These are phyloP conservation scores for Chironomus tentans DNA, from an alignment of 2,888 invertebrate genomes.

Conservation along the genomic window DNA sequence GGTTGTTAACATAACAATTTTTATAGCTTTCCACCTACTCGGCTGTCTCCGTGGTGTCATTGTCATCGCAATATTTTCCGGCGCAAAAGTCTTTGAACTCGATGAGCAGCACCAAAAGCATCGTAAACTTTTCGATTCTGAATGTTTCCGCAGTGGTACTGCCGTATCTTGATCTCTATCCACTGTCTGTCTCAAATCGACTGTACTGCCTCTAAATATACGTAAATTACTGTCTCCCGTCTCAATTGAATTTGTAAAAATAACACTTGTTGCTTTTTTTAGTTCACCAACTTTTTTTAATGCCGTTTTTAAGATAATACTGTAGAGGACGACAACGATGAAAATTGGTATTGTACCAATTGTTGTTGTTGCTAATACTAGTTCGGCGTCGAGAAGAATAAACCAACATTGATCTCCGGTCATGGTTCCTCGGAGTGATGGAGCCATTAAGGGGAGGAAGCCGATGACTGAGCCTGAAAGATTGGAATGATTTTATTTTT, in stretches of 20 bases:
- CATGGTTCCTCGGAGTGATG: constrained; percentile 45
- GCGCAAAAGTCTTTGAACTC: constrained; percentile 25
- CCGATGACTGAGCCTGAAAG: constrained; percentile 47
- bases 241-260: constrained; percentile 32
- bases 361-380: constrained; percentile 48
- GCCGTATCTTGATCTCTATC: not conserved
- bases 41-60: constrained; percentile 33
- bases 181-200: constrained; percentile 8
- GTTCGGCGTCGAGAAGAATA: constrained; percentile 45
- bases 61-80: constrained; percentile 17
- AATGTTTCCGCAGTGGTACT: not conserved
- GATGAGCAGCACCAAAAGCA: constrained; percentile 11
- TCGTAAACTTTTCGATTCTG: not conserved
- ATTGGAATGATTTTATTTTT: too few species aligned
- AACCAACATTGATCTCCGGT: constrained; percentile 51
- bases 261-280: constrained; percentile 36
- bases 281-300: constrained; percentile 47
- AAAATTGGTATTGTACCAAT: constrained; percentile 48
- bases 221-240: constrained; percentile 29
- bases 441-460: constrained; percentile 50
- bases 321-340: constrained; percentile 45
- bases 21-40: constrained; percentile 53
- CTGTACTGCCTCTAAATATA: constrained; percentile 30
- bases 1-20: constrained; percentile 52
- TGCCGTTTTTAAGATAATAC: constrained; percentile 50